Conservation (phyloP, 2,797 vertebrate species). For the Chelon labrosus region DNA sequence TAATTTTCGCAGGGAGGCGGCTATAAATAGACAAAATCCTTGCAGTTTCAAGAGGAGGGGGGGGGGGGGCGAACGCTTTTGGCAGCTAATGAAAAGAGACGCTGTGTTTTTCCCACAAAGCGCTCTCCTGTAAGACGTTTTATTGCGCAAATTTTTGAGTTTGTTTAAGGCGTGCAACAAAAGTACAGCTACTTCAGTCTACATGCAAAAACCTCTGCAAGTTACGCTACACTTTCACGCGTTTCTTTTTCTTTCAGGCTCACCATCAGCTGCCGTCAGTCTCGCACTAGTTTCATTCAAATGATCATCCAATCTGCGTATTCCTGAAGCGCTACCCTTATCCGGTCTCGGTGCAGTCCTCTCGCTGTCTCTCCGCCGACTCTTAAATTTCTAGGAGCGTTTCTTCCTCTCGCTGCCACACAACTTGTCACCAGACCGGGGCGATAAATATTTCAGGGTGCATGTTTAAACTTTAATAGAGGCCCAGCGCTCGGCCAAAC, state of each 20-base stretch:
- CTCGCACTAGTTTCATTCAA: slow-evolving; percentile 51
- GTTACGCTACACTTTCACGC: background rate
- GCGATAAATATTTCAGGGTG: slow-evolving; percentile 76
- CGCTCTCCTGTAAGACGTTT: background rate
- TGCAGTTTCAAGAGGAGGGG: slow-evolving; percentile 20
- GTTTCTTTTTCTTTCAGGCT: slow-evolving; percentile 32
- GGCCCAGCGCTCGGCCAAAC: slow-evolving; percentile 41
- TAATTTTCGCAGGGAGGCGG: slow-evolving; percentile 66
- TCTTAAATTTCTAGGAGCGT: slow-evolving; percentile 62
- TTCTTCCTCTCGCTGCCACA: slow-evolving; percentile 14
- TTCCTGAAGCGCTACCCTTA: slow-evolving; percentile 17
- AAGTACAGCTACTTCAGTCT: no score
- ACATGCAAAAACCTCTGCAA: background rate
- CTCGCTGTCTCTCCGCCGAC: slow-evolving; percentile 31
- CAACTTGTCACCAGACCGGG: slow-evolving; percentile 71
- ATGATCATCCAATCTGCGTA: slow-evolving; percentile 46
- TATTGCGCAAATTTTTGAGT: no score
- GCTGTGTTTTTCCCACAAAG: slow-evolving; percentile 6
- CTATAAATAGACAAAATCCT: slow-evolving; percentile 69
- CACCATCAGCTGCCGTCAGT: slow-evolving; percentile 75
- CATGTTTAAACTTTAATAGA: slow-evolving; percentile 76
- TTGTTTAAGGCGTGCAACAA: no score
- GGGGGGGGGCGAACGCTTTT: slow-evolving; percentile 24
- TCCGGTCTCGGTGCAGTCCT: slow-evolving; percentile 29
- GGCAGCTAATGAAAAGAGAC: slow-evolving; percentile 16